phyloP scores from a whole-genome alignment of 2,797 vertebrate genomes.

The Enteromius fasciolatus region DNA sequence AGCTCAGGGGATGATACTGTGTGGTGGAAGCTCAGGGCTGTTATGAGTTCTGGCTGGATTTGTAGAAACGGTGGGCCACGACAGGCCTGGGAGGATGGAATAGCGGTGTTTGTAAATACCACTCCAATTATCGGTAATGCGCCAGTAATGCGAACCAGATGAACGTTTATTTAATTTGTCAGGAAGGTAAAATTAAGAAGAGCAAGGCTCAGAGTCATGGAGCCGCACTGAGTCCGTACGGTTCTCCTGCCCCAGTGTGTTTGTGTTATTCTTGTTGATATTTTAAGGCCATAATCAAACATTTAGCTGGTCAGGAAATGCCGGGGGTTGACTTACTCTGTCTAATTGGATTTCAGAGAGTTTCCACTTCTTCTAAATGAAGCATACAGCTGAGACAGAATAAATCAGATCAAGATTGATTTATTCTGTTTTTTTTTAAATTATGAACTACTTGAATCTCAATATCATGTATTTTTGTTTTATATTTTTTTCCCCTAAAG shows the following conservation, averaged over 20 bases:
- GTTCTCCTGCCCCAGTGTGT: constrained; percentile 42
- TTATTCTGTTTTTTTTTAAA: neutral
- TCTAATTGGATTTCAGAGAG: constrained; percentile 53
- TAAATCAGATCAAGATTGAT: constrained; percentile 42
- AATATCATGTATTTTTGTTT: neutral
- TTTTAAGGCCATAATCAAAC: constrained; percentile 54
- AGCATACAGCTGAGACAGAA: constrained; percentile 29
- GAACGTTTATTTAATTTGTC: constrained; percentile 77
- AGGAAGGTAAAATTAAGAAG: constrained; percentile 71
- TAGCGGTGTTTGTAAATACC: constrained; percentile 78
- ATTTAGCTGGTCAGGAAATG: constrained; percentile 54
- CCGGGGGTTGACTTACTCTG: constrained; percentile 35
- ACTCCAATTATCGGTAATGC: constrained; percentile 75
- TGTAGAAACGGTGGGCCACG: constrained; percentile 34
- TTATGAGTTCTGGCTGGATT: constrained; percentile 55
- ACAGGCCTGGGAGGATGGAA: constrained; percentile 64
- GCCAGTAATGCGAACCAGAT: constrained; percentile 73
- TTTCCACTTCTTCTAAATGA: constrained; percentile 45
- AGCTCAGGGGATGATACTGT: constrained; percentile 46
- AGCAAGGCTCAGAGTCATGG: constrained; percentile 61
- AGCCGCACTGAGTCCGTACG: constrained; percentile 2
- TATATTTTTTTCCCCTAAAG: neutral
- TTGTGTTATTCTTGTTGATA: constrained; percentile 51
- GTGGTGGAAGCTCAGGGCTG: constrained; percentile 40
- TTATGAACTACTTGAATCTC: constrained; percentile 8